Conservation (phyloP, 2,797 vertebrate species). For the Silurus lanzhouensis region DNA sequence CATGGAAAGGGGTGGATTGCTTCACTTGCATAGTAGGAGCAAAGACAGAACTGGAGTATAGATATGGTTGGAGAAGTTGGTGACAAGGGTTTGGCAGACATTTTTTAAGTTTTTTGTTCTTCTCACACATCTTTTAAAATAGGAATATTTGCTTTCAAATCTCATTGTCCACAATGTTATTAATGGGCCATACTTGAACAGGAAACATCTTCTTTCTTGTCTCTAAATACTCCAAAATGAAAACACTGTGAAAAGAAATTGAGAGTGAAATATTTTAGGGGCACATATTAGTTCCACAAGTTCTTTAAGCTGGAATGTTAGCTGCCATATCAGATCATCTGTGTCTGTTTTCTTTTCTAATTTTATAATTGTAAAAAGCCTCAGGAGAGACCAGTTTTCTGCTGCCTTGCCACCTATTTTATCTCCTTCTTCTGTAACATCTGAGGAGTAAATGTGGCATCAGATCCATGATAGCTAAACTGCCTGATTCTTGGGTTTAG, state of each 20-base stretch:
- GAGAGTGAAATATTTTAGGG: slow-evolving; percentile 30
- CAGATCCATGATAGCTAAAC: slow-evolving; percentile 28
- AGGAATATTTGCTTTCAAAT: no score
- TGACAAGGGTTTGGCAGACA: slow-evolving; percentile 33
- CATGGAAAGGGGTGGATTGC: slow-evolving; percentile 35
- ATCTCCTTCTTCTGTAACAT: slow-evolving; percentile 29
- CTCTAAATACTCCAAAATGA: slow-evolving; percentile 20
- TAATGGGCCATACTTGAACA: no score
- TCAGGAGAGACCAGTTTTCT: slow-evolving; percentile 55
- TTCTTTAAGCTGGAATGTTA: slow-evolving; percentile 30
- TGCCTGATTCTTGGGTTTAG: not conserved
- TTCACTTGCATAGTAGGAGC: slow-evolving; percentile 34
- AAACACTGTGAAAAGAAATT: slow-evolving; percentile 38
- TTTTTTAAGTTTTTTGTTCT: slow-evolving; percentile 28
- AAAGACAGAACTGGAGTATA: slow-evolving; percentile 25
- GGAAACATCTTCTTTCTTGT: slow-evolving; percentile 40
- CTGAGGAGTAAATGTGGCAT: slow-evolving; percentile 47
- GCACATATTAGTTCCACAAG: slow-evolving; percentile 34
- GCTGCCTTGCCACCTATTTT: slow-evolving; percentile 47
- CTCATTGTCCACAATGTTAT: no score
- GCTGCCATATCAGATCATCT: slow-evolving; percentile 34
- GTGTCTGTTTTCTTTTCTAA: slow-evolving; percentile 44
- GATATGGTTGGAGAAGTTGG: slow-evolving; percentile 37
- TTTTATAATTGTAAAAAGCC: slow-evolving; percentile 51
- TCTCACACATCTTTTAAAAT: no score